A percentile compares a stretch with the other conserved stretches of the same genome.
Evolutionary conservation across 2,113 vertebrate genomes (phyloP).

Genomic region (Varanus salvator): DNA sequence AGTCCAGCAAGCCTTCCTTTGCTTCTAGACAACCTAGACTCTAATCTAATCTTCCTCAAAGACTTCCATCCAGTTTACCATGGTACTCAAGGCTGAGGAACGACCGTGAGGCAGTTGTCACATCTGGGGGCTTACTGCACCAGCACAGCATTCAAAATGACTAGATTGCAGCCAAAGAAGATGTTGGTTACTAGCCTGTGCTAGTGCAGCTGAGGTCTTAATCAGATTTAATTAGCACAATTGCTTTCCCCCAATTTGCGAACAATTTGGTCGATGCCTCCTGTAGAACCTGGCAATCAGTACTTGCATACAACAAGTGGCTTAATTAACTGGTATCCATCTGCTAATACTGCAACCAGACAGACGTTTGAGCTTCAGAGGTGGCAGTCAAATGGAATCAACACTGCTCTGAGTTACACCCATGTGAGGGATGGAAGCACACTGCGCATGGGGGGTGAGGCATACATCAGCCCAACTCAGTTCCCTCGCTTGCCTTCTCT

Average conservation of each 20-base stretch:
- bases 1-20: too few species aligned
- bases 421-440: background rate
- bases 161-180: background rate
- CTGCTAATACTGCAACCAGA: background rate
- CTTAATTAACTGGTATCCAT: constrained; percentile 22
- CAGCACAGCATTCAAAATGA: background rate
- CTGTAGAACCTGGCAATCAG: constrained; percentile 1
- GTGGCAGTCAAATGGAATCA: background rate
- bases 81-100: background rate
- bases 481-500: background rate
- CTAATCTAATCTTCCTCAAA: background rate
- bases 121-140: background rate
- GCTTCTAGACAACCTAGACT: background rate
- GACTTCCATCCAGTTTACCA: background rate
- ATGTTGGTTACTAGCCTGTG: background rate
- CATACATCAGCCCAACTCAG: background rate
- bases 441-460: background rate
- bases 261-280: background rate
- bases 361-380: background rate
- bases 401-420: background rate
- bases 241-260: background rate
- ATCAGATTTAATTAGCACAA: constrained; percentile 20
- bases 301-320: background rate
- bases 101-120: background rate
- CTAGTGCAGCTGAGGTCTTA: background rate